Evolutionary conservation across 2,113 vertebrate genomes (phyloP).

Genomic region (Felis catus): DNA sequence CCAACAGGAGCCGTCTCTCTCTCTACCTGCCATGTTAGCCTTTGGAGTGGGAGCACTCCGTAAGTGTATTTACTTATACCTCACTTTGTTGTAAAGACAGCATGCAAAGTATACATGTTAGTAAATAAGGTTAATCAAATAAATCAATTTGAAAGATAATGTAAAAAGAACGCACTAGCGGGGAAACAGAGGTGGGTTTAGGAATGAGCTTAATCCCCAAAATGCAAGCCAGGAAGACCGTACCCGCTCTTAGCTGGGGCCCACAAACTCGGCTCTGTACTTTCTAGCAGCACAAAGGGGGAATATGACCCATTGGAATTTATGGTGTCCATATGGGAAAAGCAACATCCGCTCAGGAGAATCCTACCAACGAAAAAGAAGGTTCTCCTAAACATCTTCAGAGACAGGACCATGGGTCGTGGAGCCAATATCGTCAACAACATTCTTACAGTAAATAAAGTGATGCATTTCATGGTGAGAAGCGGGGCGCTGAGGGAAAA

Average conservation of each 20-base stretch:
- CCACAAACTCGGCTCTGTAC: background rate
- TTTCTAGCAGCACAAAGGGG: background rate
- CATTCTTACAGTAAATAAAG: background rate
- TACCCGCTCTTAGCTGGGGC: background rate
- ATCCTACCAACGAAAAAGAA: background rate
- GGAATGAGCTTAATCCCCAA: background rate
- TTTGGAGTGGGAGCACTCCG: background rate
- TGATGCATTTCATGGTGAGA: background rate
- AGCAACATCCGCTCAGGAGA: background rate
- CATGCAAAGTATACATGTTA: background rate
- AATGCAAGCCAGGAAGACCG: background rate
- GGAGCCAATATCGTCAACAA: background rate
- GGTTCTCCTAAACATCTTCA: background rate
- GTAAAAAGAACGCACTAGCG: background rate
- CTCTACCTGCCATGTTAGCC: background rate
- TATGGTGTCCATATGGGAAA: background rate
- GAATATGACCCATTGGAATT: background rate
- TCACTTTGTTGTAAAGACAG: background rate
- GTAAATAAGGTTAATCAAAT: background rate
- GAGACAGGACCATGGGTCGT: too few relatives aligned
- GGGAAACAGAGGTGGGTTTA: background rate
- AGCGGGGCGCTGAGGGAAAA: rapidly evolving
- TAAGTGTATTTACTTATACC: background rate
- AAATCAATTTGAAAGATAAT: background rate
- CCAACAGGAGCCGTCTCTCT: background rate